A percentile compares a stretch with the other conserved stretches of the same genome.
phyloP scores from a whole-genome alignment of 1,140 invertebrate genomes.

The Sinonovacula constricta region DNA sequence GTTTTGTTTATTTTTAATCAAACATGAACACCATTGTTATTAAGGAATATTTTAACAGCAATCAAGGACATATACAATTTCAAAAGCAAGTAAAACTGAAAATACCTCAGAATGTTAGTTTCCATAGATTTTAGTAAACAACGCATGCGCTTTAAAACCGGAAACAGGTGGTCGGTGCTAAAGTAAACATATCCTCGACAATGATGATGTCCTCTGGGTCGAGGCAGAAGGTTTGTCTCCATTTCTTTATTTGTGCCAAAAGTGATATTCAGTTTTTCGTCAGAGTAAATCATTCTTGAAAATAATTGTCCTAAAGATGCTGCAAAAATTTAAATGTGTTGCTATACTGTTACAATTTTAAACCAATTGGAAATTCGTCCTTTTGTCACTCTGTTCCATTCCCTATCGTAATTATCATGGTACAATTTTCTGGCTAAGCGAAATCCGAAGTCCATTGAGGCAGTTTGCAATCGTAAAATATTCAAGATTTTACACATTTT shows the following conservation, averaged over 20 bases:
- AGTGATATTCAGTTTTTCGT: background rate
- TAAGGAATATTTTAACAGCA: too few relatives aligned
- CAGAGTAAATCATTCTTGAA: background rate
- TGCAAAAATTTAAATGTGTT: background rate
- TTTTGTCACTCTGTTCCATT: too few relatives aligned
- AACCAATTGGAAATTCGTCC: too few relatives aligned
- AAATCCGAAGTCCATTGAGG: too few relatives aligned
- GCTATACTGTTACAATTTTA: background rate
- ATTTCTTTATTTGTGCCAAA: background rate
- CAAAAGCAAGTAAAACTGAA: too few relatives aligned
- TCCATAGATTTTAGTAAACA: slow-evolving; percentile 53
- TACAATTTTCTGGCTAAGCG: too few relatives aligned
- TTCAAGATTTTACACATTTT: too few relatives aligned
- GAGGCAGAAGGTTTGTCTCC: background rate
- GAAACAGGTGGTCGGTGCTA: slow-evolving; percentile 5
- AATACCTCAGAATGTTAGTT: slow-evolving; percentile 16
- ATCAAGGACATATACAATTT: too few relatives aligned
- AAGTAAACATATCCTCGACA: slow-evolving; percentile 24
- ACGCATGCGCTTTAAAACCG: slow-evolving; percentile 25
- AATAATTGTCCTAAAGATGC: background rate
- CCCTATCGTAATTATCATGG: too few relatives aligned
- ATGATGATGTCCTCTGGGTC: background rate
- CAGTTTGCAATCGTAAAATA: too few relatives aligned
- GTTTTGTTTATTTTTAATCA: too few relatives aligned
- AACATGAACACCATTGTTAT: too few relatives aligned